Conservation (phyloP, 64 coral and sea anemone species). For the Montipora sp. region DNA sequence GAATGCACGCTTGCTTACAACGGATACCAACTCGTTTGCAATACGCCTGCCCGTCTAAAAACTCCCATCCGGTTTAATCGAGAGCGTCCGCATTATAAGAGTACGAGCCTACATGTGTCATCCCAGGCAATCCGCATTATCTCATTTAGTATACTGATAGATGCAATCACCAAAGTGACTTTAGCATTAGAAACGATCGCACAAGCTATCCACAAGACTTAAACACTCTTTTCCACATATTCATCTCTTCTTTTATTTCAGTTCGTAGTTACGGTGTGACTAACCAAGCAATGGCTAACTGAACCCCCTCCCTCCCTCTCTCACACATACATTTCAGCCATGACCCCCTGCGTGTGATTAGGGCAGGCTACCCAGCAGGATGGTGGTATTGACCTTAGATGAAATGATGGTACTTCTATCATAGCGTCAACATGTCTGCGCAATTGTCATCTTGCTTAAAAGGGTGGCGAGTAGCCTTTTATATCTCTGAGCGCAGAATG, state of each 20-base stretch:
- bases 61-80: slow-evolving; percentile 14
- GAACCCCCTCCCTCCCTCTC: too few species aligned
- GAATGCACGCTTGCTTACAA: not conserved
- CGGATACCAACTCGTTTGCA: not conserved
- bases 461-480: too few species aligned
- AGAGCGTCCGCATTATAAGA: not conserved
- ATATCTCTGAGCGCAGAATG: too few species aligned
- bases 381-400: too few species aligned
- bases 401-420: too few species aligned
- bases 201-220: not conserved
- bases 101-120: not conserved
- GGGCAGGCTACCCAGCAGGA: too few species aligned
- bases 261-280: too few species aligned
- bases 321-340: too few species aligned
- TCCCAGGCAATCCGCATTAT: not conserved
- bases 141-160: slow-evolving; percentile 27
- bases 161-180: not conserved
- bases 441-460: too few species aligned
- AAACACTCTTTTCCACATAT: not conserved
- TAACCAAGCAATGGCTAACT: too few species aligned
- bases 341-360: too few species aligned
- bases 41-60: not conserved
- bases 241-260: not conserved
- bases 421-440: too few species aligned
- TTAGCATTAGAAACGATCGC: not conserved